Conservation (phyloP, 1,140 invertebrate species). For the Spodoptera frugiperda region DNA sequence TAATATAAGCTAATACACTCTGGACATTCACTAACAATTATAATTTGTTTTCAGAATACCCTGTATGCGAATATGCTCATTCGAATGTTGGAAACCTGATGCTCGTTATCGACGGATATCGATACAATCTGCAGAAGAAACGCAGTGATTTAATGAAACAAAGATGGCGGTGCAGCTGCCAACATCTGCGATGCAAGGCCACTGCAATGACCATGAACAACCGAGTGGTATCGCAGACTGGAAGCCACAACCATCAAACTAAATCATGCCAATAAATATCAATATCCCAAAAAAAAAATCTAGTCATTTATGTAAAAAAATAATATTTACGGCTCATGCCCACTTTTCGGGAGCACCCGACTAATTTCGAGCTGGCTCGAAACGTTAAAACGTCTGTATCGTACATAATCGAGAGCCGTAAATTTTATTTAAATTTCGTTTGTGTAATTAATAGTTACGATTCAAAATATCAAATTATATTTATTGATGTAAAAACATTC, state of each 20-base stretch:
- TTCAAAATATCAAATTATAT: no score
- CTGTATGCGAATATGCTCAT: neutral
- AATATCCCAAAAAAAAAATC: no score
- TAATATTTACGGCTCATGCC: no score
- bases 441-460: no score
- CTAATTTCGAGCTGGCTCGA: no score
- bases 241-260: neutral
- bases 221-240: neutral
- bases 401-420: no score
- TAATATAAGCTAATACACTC: neutral
- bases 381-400: no score
- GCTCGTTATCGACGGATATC: constrained; percentile 3
- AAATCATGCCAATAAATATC: neutral
- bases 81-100: constrained; percentile 15
- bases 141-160: neutral
- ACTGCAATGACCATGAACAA: neutral
- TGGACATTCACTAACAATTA: neutral
- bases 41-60: neutral
- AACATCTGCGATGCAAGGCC: constrained; percentile 9
- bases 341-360: no score
- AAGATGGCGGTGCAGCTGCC: constrained; percentile 11
- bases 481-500: no score
- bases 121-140: neutral
- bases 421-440: no score
- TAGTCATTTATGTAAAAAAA: no score